Evolutionary conservation across 2,113 vertebrate species (phyloP).

Genomic region (Hippocampus comes): DNA sequence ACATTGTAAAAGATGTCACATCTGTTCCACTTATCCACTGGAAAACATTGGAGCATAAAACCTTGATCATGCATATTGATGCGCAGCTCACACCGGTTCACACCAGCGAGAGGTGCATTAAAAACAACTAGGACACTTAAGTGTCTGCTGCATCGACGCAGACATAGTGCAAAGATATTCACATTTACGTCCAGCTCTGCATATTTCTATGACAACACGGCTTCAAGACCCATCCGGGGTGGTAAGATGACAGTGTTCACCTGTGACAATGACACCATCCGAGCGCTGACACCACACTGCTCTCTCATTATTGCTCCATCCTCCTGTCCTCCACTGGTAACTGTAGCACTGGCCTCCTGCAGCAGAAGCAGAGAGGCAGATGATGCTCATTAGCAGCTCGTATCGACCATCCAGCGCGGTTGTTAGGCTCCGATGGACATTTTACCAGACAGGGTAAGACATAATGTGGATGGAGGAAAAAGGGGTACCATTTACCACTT

Average conservation of each 20-base stretch:
- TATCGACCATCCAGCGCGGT: slow-evolving; percentile 16
- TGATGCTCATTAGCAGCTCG: slow-evolving; percentile 43
- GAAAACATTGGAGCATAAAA: neutral
- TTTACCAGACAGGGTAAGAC: slow-evolving; percentile 21
- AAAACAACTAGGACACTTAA: slow-evolving; percentile 26
- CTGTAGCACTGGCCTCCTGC: slow-evolving; percentile 89
- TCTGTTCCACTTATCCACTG: neutral
- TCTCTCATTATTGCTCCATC: slow-evolving; percentile 86
- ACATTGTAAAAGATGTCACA: neutral
- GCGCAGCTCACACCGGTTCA: slow-evolving; percentile 3
- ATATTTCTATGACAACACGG: neutral
- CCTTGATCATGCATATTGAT: slow-evolving; percentile 5
- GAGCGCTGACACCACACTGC: slow-evolving; percentile 95
- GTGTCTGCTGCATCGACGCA: neutral
- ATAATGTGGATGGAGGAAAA: slow-evolving; percentile 11
- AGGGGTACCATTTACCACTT: slow-evolving; percentile 6
- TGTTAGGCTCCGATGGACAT: slow-evolving; percentile 20
- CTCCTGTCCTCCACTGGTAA: slow-evolving; percentile 86
- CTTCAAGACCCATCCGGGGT: neutral
- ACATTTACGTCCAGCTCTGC: slow-evolving; percentile 8
- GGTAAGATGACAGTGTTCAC: slow-evolving; percentile 60
- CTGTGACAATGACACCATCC: slow-evolving; percentile 93
- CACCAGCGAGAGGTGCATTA: slow-evolving; percentile 9
- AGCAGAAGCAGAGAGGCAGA: slow-evolving; percentile 38
- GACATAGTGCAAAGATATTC: neutral